Base-by-base conservation (phyloP, 2,888 invertebrate species). In the Caenorhabditis sp. region DNA sequence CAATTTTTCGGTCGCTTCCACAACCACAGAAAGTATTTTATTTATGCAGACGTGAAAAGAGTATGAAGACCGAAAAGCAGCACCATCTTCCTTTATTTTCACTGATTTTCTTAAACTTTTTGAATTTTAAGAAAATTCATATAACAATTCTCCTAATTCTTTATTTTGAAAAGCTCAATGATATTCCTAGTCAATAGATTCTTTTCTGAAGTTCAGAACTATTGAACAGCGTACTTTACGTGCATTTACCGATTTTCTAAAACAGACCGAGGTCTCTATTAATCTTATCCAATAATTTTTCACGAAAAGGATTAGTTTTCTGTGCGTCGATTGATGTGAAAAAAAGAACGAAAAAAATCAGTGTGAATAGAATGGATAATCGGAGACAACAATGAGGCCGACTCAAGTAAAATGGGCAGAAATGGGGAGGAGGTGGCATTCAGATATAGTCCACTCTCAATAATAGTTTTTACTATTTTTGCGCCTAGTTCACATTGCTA, bases 1-100 rank as follows among this genome's bases (percentile, higher is more conserved):
- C 74, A 80, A 80, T 80, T 80, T 79, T 74, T 74, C 80, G 50
- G 74, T 74, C 74, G 74, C 74, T 80, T 80, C 80, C 68, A 74
- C 80, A 56, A 78, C 78, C 78, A 64, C 68, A 77, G 69, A 64
- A 61, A 51, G 67, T 76, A 76, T 56, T 76, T 76, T 76, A 76
- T 76, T 76, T 76, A 67, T 76, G 76, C 76, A 76, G 76, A 67
- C 76, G 51, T 76, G 67, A 50, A 67, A 67, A 67, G 65, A 50
- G 60, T 68, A 61, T 67, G 67, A 74, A 61, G 60, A 76, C 47
- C 76, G 68, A 76, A 61, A 67, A 72, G 64, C 72, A 72, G 37
- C 40, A 69, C 24, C 32, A 50, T 62, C 32, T 71, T 37, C 2
- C 6, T 13, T 40, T 8, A 40, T 40, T 40, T 50, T 44, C 15